Evolutionary conservation across 2,797 vertebrate species (phyloP), one percentile per base, ranked within the genome.

Genomic region (Odontamblyopus lacepedii): DNA sequence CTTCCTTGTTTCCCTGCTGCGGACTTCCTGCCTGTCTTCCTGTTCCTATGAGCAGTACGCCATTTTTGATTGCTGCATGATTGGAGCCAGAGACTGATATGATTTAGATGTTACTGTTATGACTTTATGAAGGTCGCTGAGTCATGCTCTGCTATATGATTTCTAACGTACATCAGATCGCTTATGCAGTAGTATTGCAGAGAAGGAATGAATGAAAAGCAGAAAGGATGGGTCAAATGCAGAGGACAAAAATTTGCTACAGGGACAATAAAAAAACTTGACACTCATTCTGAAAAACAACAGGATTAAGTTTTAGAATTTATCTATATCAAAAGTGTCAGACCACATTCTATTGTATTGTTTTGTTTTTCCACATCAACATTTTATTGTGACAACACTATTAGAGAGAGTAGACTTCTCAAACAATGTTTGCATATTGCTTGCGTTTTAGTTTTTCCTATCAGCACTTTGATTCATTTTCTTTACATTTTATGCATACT

Each of bases 1-100:
- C 66, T 85, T 90, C 80, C 82, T 85, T 32, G 27, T 77, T 82
- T 66, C 81, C 85, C 85, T 90, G 85, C 88, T 90, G 86, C 81
- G 69, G 78, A 85, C 78, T 81, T 91, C 78, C 84, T 88, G 83
- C 62, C 70, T 50, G 23, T 73, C 76, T 80, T 88, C 74, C 79
- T 72, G 44, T 9, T 81, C 48, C 69, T 80, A 89, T 70, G 69
- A 61, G 60, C 67, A 27, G 56, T 6, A 26, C 57, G 32, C 56
- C 56, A 26, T 59, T 59, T 57, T 27, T 59, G 23, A 27, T 59
- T 7, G 30, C 27, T 30, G 62, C 48, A 29, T 82, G 77, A 85
- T 77, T 87, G 75, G 26, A 74, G 55, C 80, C 78, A 86, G 81
- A 75, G 81, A 87, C 62, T 23, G 32, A 63, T 63, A 32, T 19